phyloP scores from a whole-genome alignment of 2,888 invertebrate species.

The Serripes groenlandicus region DNA sequence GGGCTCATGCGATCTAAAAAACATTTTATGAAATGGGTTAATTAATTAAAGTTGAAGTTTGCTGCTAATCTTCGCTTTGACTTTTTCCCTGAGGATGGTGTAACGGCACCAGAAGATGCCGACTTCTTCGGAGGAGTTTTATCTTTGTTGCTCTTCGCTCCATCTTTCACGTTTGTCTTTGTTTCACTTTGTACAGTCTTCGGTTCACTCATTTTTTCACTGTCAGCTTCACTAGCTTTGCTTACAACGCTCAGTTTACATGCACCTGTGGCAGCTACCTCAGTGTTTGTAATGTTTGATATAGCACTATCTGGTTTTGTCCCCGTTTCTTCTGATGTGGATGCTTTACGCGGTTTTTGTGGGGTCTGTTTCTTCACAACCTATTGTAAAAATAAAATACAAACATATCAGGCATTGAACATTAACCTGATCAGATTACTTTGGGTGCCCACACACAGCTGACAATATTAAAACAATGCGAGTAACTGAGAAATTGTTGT shows the following conservation, averaged over 20 bases:
- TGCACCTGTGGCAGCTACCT: neutral
- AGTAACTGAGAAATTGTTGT: neutral
- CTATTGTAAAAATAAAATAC: slow-evolving; percentile 27
- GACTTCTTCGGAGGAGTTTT: neutral
- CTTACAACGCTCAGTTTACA: neutral
- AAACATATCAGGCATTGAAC: too few relatives aligned
- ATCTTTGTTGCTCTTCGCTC: neutral
- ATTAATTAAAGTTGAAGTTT: slow-evolving; percentile 44
- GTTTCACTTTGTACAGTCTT: neutral
- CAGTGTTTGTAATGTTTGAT: neutral
- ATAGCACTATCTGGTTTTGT: neutral
- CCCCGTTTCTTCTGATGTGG: neutral
- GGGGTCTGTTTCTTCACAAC: slow-evolving; percentile 64
- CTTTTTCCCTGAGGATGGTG: slow-evolving; percentile 46
- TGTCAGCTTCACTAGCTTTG: neutral
- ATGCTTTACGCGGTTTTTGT: slow-evolving; percentile 53
- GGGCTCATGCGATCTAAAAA: too few relatives aligned
- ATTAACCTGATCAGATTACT: too few relatives aligned
- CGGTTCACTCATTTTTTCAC: neutral
- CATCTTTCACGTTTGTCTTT: neutral
- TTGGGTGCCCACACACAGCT: too few relatives aligned
- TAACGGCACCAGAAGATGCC: neutral
- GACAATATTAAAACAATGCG: neutral
- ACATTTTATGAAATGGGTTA: too few relatives aligned
- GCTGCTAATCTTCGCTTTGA: slow-evolving; percentile 57